phyloP scores from a whole-genome alignment of 2,888 invertebrate species.

The Peribatodes rhomboidaria region DNA sequence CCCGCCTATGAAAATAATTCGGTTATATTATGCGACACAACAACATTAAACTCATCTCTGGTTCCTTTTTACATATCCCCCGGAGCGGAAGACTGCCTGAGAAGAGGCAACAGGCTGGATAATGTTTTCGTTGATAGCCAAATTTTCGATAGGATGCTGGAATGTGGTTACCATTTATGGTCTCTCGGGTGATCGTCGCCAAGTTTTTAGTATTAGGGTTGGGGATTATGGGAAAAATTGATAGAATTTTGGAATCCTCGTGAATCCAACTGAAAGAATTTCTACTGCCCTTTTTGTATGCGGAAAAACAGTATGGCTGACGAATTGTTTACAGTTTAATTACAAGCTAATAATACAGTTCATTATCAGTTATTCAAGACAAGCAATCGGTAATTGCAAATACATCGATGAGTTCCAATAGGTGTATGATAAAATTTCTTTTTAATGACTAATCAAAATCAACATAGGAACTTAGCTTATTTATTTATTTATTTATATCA shows the following conservation, averaged over 20 bases:
- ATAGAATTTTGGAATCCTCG: neutral
- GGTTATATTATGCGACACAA: conserved; percentile 31
- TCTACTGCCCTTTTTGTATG: neutral
- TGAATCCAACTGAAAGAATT: neutral
- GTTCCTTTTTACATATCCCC: conserved; percentile 17
- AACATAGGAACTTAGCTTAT: conserved; percentile 15
- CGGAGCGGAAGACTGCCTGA: conserved; percentile 17
- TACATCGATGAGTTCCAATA: conserved; percentile 21
- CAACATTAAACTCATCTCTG: conserved; percentile 32
- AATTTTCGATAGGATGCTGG: conserved; percentile 8
- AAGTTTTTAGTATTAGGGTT: neutral
- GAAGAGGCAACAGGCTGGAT: conserved; percentile 20
- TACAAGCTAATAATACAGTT: neutral
- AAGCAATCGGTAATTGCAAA: conserved; percentile 18
- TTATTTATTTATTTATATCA: too few species aligned
- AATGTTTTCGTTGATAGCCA: conserved; percentile 5
- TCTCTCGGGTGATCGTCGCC: neutral
- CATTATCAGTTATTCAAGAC: conserved; percentile 7
- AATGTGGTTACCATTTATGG: neutral
- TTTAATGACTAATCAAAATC: conserved; percentile 36
- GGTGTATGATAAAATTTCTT: conserved; percentile 32
- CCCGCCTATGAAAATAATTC: conserved; percentile 41
- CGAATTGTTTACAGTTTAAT: conserved; percentile 8
- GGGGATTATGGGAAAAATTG: neutral
- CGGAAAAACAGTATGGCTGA: neutral